Conservation (phyloP, 1,140 invertebrate species). For the Steinernema feltiae region DNA sequence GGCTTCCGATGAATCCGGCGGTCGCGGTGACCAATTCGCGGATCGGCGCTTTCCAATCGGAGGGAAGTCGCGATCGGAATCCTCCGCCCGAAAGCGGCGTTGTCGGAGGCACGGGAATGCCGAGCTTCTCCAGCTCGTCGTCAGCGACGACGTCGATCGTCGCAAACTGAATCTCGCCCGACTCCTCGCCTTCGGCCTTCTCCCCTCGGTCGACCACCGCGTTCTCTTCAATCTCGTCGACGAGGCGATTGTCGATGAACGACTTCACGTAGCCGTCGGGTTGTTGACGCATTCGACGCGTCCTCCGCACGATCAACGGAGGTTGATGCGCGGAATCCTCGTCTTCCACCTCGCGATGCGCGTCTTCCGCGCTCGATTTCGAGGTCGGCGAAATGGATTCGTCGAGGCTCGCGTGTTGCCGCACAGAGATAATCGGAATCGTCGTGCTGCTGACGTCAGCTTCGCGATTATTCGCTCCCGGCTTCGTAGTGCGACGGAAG, state of each 20-base stretch:
- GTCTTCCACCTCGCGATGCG: background rate
- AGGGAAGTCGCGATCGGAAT: background rate
- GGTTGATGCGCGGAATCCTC: background rate
- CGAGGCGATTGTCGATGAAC: conserved; percentile 36
- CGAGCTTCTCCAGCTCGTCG: background rate
- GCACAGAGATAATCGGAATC: background rate
- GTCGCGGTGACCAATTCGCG: background rate
- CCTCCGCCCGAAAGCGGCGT: background rate
- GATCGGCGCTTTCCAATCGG: background rate
- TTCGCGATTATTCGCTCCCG: background rate
- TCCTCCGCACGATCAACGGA: conserved; percentile 21
- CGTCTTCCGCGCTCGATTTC: background rate
- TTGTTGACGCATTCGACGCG: conserved; percentile 37
- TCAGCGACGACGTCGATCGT: background rate
- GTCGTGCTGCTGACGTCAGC: background rate
- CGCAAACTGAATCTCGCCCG: background rate
- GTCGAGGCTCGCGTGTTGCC: background rate
- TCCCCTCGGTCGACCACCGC: conserved; percentile 17
- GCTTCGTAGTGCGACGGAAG: background rate
- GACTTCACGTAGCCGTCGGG: conserved; percentile 38
- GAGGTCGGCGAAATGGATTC: background rate
- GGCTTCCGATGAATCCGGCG: background rate
- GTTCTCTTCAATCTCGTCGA: conserved; percentile 34
- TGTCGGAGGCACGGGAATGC: background rate
- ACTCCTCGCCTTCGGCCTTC: background rate